Base-by-base conservation (phyloP, 2,888 invertebrate genomes). In the Drosophila prolongata region DNA sequence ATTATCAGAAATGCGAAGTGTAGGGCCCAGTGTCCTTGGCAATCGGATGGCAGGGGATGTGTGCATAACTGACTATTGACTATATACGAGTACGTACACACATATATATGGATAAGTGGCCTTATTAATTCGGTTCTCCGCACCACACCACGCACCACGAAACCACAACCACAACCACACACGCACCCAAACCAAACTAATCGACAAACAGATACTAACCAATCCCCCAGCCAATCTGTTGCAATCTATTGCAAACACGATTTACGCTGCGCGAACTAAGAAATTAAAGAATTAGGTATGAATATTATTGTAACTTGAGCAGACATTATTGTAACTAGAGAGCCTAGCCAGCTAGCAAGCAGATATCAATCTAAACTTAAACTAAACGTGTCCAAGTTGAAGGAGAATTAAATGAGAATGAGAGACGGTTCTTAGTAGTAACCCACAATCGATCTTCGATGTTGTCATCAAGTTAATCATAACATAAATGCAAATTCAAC, bases 41-140 rank as follows among this genome's bases (percentile, higher is more conserved):
- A 50, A 9, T 11, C 35, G 19, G 38, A 49, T 16, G 38, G 58
- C 58, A 35, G 59, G 59, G 53, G 62, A 60, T 68, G 73, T 68
- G 65, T 75, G 74, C 65, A 68, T 76, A 74, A 76, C 56, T 24
- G 77, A 82, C 78, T 67, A 79, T 82, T 74, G 68, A 86, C 84
- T 84, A 82, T 75, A 70, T 35, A 56, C 50, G 52, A 19, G 53
- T 43, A 43, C 50, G 50, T 64, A 49, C 37, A 59, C 13, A 67
- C n/a, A 67, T 40, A 67, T 69, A 70, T 70, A 69, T 68, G 64
- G 53, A 71, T 71, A 71, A 71, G 70, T 71, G 71, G 70, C 70
- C 68, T 68, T 68, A 68, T 69, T 68, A 69, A 68, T 72, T 70
- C 70, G 54, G 72, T 70, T 70, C 54, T 70, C 44, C 60, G 70